phyloP scores from a whole-genome alignment of 2,888 invertebrate genomes.

The Hybos culiciformis region DNA sequence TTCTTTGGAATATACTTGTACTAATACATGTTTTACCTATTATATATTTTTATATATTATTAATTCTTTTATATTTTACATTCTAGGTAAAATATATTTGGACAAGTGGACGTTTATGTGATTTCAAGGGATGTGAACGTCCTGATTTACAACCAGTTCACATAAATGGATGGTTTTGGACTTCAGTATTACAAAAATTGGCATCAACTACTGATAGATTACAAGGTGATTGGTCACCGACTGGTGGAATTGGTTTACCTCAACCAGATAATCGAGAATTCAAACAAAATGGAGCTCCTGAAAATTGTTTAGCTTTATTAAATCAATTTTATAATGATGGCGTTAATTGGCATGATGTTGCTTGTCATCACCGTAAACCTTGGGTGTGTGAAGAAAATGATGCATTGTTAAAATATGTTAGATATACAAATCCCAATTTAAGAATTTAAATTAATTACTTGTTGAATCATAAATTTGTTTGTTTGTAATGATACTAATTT shows the following conservation, averaged over 20 bases:
- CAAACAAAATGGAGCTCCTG: constrained; percentile 67
- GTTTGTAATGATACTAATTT: no score
- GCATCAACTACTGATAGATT: constrained; percentile 68
- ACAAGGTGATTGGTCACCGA: constrained; percentile 80
- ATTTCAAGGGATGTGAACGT: constrained; percentile 80
- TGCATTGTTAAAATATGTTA: constrained; percentile 69
- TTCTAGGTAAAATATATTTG: constrained; percentile 73
- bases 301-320: constrained; percentile 71
- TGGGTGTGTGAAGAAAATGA: constrained; percentile 83
- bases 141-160: constrained; percentile 68
- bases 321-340: constrained; percentile 88
- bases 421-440: constrained; percentile 67
- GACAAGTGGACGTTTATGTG: constrained; percentile 80
- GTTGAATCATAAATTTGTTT: no score
- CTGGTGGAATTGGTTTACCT: constrained; percentile 70
- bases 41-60: no score
- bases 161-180: constrained; percentile 88
- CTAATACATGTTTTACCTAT: no score
- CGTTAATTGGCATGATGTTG: constrained; percentile 83
- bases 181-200: constrained; percentile 70
- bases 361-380: constrained; percentile 79
- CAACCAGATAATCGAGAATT: constrained; percentile 81
- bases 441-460: constrained; percentile 47
- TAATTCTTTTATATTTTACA: no score
- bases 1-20: no score